These are phyloP conservation scores for Bombus breviceps DNA, from an alignment of 1,140 invertebrate species.

Conservation along the genomic window DNA sequence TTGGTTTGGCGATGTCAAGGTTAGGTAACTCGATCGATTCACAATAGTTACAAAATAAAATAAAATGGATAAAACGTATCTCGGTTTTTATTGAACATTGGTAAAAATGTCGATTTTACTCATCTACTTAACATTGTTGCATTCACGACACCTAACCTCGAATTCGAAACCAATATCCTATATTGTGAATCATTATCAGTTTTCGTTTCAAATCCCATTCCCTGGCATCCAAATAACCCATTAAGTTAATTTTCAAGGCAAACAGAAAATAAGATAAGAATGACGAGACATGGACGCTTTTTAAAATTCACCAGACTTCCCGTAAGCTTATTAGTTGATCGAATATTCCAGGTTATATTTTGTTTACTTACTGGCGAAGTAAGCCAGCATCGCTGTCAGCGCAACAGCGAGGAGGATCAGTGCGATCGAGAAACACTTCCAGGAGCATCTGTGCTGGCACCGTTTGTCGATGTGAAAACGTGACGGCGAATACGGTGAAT, in stretches of 20 bases:
- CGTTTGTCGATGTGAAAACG: constrained; percentile 97
- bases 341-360: not conserved
- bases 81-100: not conserved
- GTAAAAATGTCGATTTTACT: no score
- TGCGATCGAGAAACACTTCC: constrained; percentile 95
- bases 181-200: not conserved
- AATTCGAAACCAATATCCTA: not conserved
- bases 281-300: not conserved
- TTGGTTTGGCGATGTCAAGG: not conserved
- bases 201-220: not conserved
- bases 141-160: not conserved
- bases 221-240: not conserved
- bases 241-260: not conserved
- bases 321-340: not conserved
- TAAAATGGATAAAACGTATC: not conserved
- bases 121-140: not conserved
- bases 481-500: constrained; percentile 93
- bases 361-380: constrained; percentile 93
- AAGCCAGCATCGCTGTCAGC: constrained; percentile 94
- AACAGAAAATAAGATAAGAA: not conserved
- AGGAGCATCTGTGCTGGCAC: constrained; percentile 95
- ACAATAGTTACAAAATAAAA: not conserved
- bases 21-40: not conserved
- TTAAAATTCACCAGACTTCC: not conserved
- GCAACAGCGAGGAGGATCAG: constrained; percentile 94